These are phyloP conservation scores for Tor tambroides DNA, from an alignment of 2,113 vertebrate species.

Conservation along the genomic window DNA sequence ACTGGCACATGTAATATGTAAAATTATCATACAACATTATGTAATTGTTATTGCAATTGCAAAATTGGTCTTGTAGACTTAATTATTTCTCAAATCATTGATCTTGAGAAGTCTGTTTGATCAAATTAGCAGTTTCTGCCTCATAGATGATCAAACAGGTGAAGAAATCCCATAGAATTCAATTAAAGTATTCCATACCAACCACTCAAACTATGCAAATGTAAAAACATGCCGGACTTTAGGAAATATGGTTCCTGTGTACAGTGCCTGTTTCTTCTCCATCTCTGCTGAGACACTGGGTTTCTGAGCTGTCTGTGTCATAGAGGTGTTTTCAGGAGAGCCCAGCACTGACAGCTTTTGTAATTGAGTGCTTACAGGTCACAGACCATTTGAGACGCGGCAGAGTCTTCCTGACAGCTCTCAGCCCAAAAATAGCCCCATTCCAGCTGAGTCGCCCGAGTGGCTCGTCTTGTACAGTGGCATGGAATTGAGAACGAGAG, in stretches of 20 bases:
- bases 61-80: background rate
- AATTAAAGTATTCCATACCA: too few relatives aligned
- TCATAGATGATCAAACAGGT: too few relatives aligned
- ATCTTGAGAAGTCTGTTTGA: too few relatives aligned
- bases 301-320: background rate
- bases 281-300: background rate
- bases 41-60: background rate
- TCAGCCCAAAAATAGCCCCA: constrained; percentile 37
- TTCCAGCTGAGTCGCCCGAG: constrained; percentile 11
- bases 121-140: too few relatives aligned
- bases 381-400: constrained; percentile 45
- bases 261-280: background rate
- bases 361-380: constrained; percentile 54
- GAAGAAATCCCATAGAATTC: too few relatives aligned
- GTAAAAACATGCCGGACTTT: too few relatives aligned
- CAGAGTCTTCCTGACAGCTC: constrained; percentile 41
- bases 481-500: background rate
- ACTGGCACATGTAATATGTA: too few relatives aligned
- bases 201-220: too few relatives aligned
- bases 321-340: background rate
- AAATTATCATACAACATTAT: background rate
- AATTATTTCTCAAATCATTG: too few relatives aligned
- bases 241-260: background rate
- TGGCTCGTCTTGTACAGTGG: background rate
- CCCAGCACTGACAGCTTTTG: constrained; percentile 41